These are phyloP conservation scores for Anser cygnoides DNA, from an alignment of 2,113 vertebrate species.

Conservation along the genomic window DNA sequence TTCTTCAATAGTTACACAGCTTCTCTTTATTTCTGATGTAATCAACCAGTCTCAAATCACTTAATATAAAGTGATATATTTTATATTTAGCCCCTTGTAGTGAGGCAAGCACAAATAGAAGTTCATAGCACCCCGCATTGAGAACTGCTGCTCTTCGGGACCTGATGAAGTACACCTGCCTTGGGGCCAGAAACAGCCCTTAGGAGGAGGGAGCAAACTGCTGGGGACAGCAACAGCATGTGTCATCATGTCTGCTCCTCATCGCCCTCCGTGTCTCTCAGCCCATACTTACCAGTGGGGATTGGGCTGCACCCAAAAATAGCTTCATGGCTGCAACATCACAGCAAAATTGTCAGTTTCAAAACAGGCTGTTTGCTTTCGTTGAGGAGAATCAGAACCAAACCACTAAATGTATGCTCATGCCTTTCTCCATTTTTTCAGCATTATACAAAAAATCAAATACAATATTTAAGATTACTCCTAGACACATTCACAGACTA, in stretches of 20 bases:
- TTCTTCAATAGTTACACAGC: background rate
- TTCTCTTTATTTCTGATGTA: background rate
- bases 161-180: background rate
- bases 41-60: background rate
- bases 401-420: background rate
- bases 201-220: background rate
- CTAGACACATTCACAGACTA: background rate
- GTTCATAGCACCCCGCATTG: rapidly evolving
- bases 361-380: background rate
- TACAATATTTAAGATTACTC: background rate
- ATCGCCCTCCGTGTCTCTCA: background rate
- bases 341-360: background rate
- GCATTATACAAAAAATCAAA: background rate
- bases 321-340: background rate
- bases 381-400: background rate
- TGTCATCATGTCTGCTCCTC: background rate
- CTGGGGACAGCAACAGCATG: slow-evolving; percentile 20
- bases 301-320: background rate
- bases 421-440: background rate
- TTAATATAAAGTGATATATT: background rate
- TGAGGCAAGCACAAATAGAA: background rate
- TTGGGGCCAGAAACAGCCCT: background rate
- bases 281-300: background rate
- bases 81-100: background rate
- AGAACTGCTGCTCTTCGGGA: slow-evolving; percentile 15